Evolutionary conservation across 2,888 invertebrate genomes (phyloP).

Genomic region (Cheilosia scutellata): DNA sequence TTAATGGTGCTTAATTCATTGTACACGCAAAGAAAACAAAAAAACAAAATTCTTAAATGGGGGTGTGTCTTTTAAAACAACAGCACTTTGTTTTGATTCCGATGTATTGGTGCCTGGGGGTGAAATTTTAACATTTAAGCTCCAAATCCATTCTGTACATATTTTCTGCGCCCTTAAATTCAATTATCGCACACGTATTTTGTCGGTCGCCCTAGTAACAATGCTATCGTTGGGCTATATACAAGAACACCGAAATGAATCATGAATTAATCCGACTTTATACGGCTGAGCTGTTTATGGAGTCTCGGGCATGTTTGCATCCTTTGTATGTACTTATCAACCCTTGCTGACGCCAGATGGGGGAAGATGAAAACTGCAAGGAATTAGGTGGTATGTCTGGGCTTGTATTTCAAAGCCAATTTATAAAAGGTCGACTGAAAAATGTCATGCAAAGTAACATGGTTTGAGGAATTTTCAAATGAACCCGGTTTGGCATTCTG

Average conservation of each 20-base stretch:
- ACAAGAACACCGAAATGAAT: slow-evolving; percentile 76
- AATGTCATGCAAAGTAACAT: neutral
- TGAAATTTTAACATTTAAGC: slow-evolving; percentile 15
- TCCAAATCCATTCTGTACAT: slow-evolving; percentile 7
- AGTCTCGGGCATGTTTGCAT: slow-evolving; percentile 1
- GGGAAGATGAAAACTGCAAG: neutral
- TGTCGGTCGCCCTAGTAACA: slow-evolving; percentile 38
- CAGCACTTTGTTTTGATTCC: slow-evolving; percentile 49
- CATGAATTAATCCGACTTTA: slow-evolving; percentile 82
- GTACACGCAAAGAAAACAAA: slow-evolving; percentile 14
- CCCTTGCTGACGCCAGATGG: neutral
- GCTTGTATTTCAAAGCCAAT: slow-evolving; percentile 17
- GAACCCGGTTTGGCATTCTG: neutral
- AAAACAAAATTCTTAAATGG: slow-evolving; percentile 35
- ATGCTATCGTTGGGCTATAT: slow-evolving; percentile 3
- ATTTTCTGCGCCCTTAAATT: slow-evolving; percentile 22
- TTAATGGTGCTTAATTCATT: slow-evolving; percentile 62
- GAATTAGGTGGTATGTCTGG: neutral
- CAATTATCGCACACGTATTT: slow-evolving; percentile 49
- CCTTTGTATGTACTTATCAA: neutral
- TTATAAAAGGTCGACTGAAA: neutral
- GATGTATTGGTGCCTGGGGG: slow-evolving; percentile 4
- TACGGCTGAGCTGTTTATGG: slow-evolving; percentile 81
- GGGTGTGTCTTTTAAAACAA: slow-evolving; percentile 31
- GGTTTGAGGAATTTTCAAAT: neutral